These are phyloP conservation scores for Gisinianus flammeolus DNA, from an alignment of 2,888 invertebrate genomes.

Conservation along the genomic window DNA sequence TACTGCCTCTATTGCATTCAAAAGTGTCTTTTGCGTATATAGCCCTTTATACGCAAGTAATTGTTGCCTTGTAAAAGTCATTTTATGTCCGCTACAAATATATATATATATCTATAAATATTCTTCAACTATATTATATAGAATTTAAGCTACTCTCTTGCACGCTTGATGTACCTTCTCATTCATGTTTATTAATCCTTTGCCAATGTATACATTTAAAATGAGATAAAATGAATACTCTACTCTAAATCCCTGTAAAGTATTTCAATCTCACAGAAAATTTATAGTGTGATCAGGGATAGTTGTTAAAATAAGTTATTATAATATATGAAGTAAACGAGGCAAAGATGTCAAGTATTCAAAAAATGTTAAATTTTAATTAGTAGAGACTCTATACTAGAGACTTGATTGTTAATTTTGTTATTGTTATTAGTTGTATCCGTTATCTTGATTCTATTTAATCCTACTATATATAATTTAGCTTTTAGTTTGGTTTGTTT, in stretches of 20 bases:
- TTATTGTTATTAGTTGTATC: not conserved
- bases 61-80: slow-evolving; percentile 30
- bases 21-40: slow-evolving; percentile 24
- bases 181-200: not conserved
- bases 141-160: slow-evolving; percentile 8
- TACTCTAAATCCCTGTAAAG: not conserved
- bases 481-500: not conserved
- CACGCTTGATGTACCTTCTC: slow-evolving; percentile 30
- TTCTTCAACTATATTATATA: not conserved
- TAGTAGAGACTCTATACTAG: not conserved
- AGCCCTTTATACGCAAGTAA: slow-evolving; percentile 4
- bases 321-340: no score
- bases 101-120: not conserved
- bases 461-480: not conserved
- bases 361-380: slow-evolving; percentile 10
- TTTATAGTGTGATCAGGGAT: slow-evolving; percentile 11
- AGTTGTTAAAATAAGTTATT: slow-evolving; percentile 17
- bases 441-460: not conserved
- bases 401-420: slow-evolving; percentile 19
- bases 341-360: not conserved
- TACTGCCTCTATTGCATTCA: slow-evolving; percentile 8
- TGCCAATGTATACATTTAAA: no score
- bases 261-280: slow-evolving; percentile 3
- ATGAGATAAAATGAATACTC: not conserved
- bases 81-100: slow-evolving; percentile 19